Evolutionary conservation across 2,888 invertebrate genomes (phyloP).

Genomic region (Leuctra nigra): DNA sequence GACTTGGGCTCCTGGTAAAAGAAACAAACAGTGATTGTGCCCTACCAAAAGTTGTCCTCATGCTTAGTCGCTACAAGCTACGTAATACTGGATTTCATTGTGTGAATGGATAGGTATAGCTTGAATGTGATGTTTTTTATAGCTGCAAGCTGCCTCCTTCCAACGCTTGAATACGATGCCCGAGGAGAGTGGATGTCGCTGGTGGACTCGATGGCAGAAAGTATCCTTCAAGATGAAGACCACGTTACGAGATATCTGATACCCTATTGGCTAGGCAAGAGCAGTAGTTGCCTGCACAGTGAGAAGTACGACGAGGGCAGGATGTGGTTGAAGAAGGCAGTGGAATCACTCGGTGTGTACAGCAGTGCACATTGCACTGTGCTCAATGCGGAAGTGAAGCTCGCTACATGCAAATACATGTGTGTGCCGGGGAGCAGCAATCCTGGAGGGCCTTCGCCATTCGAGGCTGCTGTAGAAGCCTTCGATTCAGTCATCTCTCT

Average conservation of each 20-base stretch:
- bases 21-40: too few species aligned
- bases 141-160: background rate
- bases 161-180: background rate
- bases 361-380: too few species aligned
- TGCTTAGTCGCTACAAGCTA: too few species aligned
- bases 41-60: too few species aligned
- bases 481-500: too few species aligned
- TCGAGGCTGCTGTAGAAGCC: background rate
- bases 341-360: too few species aligned
- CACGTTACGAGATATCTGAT: background rate
- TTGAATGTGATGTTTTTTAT: background rate
- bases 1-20: too few species aligned
- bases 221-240: background rate
- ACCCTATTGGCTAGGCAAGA: background rate
- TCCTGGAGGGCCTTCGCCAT: background rate
- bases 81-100: too few species aligned
- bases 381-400: background rate
- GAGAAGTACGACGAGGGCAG: background rate
- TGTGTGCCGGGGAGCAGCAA: background rate
- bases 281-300: background rate
- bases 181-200: background rate
- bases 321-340: background rate
- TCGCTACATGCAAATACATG: background rate
- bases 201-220: background rate
- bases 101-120: too few species aligned